phyloP scores from a whole-genome alignment of 2,113 vertebrate genomes.

The Microtus montanus region DNA sequence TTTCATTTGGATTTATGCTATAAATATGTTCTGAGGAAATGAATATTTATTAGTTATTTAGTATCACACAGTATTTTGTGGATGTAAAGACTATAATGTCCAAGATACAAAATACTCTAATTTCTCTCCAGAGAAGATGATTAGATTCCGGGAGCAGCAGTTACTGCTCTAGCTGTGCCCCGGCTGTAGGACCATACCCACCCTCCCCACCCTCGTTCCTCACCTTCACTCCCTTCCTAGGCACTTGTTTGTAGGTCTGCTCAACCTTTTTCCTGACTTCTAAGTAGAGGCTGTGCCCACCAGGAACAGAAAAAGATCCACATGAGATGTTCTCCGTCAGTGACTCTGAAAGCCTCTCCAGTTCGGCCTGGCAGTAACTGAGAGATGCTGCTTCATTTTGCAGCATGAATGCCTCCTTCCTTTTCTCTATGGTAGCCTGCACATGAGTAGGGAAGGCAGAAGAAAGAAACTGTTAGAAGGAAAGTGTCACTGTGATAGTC shows the following conservation, averaged over 20 bases:
- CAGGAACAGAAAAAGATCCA: conserved; percentile 36
- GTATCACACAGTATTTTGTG: not conserved
- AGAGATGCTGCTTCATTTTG: not conserved
- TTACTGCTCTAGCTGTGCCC: not conserved
- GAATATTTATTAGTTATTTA: not conserved
- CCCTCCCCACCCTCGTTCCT: not conserved
- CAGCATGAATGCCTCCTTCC: conserved; percentile 20
- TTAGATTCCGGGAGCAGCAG: not conserved
- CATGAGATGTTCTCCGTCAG: not conserved
- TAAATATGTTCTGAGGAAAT: not conserved
- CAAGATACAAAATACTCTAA: not conserved
- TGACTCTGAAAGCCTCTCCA: not conserved
- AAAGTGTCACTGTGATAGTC: not conserved
- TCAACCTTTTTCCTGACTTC: conserved; percentile 23
- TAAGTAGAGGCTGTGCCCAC: conserved; percentile 40
- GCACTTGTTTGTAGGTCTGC: not conserved
- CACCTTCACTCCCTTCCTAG: conserved; percentile 57
- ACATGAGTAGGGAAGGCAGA: not conserved
- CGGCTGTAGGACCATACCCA: not conserved
- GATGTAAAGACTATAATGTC: not conserved
- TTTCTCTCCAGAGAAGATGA: not conserved
- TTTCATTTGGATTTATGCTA: not conserved
- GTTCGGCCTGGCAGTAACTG: conserved; percentile 29
- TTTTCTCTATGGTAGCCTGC: conserved; percentile 29
- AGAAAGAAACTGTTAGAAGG: too few relatives aligned